These are phyloP conservation scores for Halichoerus grypus DNA, from an alignment of 2,113 vertebrate genomes.

Conservation along the genomic window DNA sequence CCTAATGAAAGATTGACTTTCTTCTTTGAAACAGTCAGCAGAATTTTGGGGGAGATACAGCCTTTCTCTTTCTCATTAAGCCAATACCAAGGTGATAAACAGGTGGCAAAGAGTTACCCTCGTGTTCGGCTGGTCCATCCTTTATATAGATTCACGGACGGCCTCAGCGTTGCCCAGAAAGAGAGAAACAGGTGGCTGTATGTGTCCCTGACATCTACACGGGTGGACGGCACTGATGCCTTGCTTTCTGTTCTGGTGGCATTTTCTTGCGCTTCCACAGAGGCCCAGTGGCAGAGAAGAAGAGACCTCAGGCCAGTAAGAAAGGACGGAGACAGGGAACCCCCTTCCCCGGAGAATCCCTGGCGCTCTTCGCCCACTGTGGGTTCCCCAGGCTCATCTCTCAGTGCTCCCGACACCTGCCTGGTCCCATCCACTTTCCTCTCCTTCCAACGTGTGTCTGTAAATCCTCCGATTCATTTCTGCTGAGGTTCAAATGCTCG, in stretches of 20 bases:
- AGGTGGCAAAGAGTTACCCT: rapidly evolving
- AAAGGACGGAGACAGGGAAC: rapidly evolving
- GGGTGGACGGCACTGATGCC: rapidly evolving
- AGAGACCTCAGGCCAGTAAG: rapidly evolving
- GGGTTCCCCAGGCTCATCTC: rapidly evolving
- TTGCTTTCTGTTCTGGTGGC: not conserved
- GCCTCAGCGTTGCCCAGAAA: no score
- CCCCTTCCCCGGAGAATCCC: not conserved
- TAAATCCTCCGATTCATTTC: not conserved
- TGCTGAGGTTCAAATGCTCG: not conserved
- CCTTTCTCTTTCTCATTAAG: not conserved
- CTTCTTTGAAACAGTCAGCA: not conserved
- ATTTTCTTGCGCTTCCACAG: not conserved
- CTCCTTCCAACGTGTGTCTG: rapidly evolving
- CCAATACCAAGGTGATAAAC: not conserved
- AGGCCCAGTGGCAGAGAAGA: rapidly evolving
- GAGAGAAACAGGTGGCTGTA: rapidly evolving
- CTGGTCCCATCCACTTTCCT: no score
- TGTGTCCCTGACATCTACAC: rapidly evolving
- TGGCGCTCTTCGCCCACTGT: rapidly evolving
- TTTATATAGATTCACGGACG: rapidly evolving
- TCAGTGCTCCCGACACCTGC: not conserved
- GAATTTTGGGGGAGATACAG: rapidly evolving
- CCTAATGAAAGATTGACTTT: not conserved
- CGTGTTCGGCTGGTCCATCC: rapidly evolving